Conservation (phyloP, 2,797 vertebrate species). For the Sebastes goodei region DNA sequence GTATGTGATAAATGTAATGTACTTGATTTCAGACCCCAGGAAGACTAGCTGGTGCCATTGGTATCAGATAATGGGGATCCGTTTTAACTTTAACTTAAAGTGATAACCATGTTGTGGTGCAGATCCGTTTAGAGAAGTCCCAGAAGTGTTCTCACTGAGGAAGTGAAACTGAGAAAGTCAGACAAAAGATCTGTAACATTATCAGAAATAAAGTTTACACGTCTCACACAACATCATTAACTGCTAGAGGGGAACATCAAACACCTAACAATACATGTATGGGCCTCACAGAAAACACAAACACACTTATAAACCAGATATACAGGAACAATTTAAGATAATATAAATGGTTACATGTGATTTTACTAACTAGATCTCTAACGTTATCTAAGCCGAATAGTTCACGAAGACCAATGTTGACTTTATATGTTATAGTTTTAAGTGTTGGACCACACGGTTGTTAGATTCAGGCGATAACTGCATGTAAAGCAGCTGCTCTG, state of each 20-base stretch:
- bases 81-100: too few relatives aligned
- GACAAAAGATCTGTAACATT: not conserved
- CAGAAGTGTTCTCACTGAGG: not conserved
- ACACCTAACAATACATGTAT: not conserved
- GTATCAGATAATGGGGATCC: too few relatives aligned
- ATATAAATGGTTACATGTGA: not conserved
- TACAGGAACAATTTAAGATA: not conserved
- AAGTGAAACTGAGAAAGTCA: constrained; percentile 24
- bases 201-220: not conserved
- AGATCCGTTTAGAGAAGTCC: not conserved
- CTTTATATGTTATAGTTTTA: too few relatives aligned
- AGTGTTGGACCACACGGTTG: not conserved
- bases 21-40: too few relatives aligned
- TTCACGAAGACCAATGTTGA: too few relatives aligned
- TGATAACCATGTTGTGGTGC: too few relatives aligned
- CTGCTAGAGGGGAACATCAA: not conserved
- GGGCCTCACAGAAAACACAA: not conserved
- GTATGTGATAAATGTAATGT: too few relatives aligned
- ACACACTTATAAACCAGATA: too few relatives aligned
- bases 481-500: not conserved
- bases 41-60: too few relatives aligned
- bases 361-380: too few relatives aligned
- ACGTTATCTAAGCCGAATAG: too few relatives aligned
- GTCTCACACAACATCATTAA: not conserved
- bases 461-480: fast-evolving